phyloP scores from a whole-genome alignment of 2,888 invertebrate genomes.

The Stegana nigrithorax region DNA sequence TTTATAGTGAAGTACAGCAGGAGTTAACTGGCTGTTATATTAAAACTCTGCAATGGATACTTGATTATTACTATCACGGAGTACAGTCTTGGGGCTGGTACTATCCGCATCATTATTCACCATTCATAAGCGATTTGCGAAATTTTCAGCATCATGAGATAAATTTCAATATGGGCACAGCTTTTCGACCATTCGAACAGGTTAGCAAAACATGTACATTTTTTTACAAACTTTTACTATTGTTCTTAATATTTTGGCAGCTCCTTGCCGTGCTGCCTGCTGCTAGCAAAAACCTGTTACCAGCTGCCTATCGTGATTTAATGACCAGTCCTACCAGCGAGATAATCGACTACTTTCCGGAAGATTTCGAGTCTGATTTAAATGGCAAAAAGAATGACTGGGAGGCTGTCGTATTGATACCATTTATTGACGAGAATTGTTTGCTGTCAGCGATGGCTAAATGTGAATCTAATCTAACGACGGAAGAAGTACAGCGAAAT shows the following conservation, averaged over 20 bases:
- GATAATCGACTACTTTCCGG: constrained; percentile 91
- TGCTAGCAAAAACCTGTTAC: constrained; percentile 84
- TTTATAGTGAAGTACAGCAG: constrained; percentile 79
- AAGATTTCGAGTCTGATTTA: constrained; percentile 90
- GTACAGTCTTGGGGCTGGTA: constrained; percentile 99
- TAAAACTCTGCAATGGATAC: constrained; percentile 94
- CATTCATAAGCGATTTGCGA: constrained; percentile 92
- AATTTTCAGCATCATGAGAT: constrained; percentile 82
- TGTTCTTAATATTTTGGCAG: constrained; percentile 70
- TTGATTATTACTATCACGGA: constrained; percentile 96
- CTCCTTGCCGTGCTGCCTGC: constrained; percentile 88
- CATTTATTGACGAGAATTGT: constrained; percentile 87
- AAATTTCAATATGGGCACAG: constrained; percentile 85
- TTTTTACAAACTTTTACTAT: too few species aligned
- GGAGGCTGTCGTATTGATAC: constrained; percentile 95
- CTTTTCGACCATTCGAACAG: constrained; percentile 94
- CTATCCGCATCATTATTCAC: constrained; percentile 97
- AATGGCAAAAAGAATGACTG: constrained; percentile 97
- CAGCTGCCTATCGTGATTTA: constrained; percentile 80
- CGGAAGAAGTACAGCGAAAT: constrained; percentile 82
- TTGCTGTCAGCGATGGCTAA: constrained; percentile 82
- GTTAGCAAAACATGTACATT: too few species aligned
- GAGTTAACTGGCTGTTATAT: constrained; percentile 91
- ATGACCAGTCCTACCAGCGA: constrained; percentile 82
- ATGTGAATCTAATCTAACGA: constrained; percentile 75